These are phyloP conservation scores for Amphiprion clarkii DNA, from an alignment of 2,797 vertebrate species.

Conservation along the genomic window DNA sequence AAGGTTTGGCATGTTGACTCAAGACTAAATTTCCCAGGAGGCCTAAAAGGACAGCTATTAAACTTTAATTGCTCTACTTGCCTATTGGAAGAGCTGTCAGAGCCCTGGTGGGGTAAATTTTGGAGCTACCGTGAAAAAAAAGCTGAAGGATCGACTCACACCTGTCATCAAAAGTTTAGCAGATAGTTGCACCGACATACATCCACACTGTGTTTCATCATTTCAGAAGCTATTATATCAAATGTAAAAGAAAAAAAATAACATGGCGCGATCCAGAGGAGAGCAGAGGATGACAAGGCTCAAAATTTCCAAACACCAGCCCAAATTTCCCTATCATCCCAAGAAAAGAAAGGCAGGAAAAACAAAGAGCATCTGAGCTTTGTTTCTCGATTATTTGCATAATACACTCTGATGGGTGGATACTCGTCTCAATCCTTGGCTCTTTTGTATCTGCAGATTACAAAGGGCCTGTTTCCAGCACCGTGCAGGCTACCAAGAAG, in stretches of 20 bases:
- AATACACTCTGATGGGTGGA: constrained; percentile 86
- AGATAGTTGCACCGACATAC: background rate
- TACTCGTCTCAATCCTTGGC: constrained; percentile 80
- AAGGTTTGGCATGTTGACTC: constrained; percentile 82
- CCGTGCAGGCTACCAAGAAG: constrained; percentile 82
- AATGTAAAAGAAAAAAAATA: constrained; percentile 31
- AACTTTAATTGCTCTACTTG: constrained; percentile 77
- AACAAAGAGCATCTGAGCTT: constrained; percentile 81
- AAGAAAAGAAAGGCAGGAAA: constrained; percentile 46
- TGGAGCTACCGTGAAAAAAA: constrained; percentile 40
- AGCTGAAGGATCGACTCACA: constrained; percentile 43
- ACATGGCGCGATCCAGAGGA: constrained; percentile 42
- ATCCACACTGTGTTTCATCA: constrained; percentile 9
- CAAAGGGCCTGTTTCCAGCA: constrained; percentile 83
- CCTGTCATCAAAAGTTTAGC: constrained; percentile 52
- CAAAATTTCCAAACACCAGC: constrained; percentile 71
- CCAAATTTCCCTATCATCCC: constrained; percentile 58
- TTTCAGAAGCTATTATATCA: constrained; percentile 13
- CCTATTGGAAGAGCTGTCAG: constrained; percentile 60
- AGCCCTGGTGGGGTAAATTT: constrained; percentile 49
- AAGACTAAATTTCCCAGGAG: constrained; percentile 77
- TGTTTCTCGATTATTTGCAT: constrained; percentile 84
- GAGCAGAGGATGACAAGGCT: constrained; percentile 57
- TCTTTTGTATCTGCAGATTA: constrained; percentile 83
- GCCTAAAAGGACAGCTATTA: constrained; percentile 79